phyloP scores from a whole-genome alignment of 2,797 vertebrate species.

The Enteromius treurensis region DNA sequence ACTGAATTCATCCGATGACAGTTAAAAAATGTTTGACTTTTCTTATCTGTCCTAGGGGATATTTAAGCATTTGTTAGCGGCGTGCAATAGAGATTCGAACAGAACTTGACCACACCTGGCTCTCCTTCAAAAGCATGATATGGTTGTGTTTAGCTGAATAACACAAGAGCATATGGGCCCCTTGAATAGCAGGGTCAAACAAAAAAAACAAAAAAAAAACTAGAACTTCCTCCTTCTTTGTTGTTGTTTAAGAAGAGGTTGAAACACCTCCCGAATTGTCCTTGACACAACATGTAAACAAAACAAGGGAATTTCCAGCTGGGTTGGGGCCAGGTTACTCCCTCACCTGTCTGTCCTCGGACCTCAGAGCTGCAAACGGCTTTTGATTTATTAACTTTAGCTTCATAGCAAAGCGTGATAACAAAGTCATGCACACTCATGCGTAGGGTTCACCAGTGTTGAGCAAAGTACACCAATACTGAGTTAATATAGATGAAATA shows the following conservation, averaged over 20 bases:
- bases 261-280: slow-evolving; percentile 33
- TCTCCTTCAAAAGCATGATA: neutral
- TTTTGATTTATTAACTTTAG: neutral
- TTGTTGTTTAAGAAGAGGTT: slow-evolving; percentile 44
- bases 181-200: slow-evolving; percentile 5
- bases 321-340: slow-evolving; percentile 26
- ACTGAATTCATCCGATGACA: neutral
- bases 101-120: slow-evolving; percentile 18
- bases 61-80: neutral
- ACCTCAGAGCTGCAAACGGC: neutral
- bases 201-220: neutral
- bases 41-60: neutral
- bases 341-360: slow-evolving; percentile 35
- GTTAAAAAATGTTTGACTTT: neutral
- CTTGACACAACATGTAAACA: slow-evolving; percentile 35
- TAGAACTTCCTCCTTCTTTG: slow-evolving; percentile 28
- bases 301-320: slow-evolving; percentile 56
- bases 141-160: slow-evolving; percentile 26
- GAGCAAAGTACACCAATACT: slow-evolving; percentile 4
- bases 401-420: neutral
- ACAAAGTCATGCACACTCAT: neutral
- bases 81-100: neutral
- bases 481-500: neutral
- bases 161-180: neutral
- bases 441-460: neutral